A percentile compares a stretch with the other conserved stretches of the same genome.
phyloP scores from a whole-genome alignment of 2,797 vertebrate genomes.

The Alcedo quadribrachys region DNA sequence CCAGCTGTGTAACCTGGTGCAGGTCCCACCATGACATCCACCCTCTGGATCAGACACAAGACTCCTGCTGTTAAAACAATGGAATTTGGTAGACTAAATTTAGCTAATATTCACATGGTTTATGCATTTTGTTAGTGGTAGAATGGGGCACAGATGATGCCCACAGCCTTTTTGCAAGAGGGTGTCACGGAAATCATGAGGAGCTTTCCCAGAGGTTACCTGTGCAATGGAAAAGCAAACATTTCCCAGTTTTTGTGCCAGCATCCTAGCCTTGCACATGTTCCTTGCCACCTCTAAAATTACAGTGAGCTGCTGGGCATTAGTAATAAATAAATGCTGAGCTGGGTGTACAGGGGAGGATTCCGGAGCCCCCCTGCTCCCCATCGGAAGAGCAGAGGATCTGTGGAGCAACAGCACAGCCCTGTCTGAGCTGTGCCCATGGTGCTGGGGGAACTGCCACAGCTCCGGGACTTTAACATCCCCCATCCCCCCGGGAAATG shows the following conservation, averaged over 20 bases:
- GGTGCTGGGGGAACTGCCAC: neutral
- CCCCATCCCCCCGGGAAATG: neutral
- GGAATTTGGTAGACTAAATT: neutral
- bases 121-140: neutral
- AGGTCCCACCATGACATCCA: neutral
- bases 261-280: accelerated
- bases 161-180: neutral
- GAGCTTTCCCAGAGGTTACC: neutral
- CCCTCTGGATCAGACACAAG: neutral
- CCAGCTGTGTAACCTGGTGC: neutral
- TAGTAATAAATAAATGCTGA: neutral
- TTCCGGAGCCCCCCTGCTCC: neutral
- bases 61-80: neutral
- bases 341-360: neutral
- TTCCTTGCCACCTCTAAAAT: neutral
- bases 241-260: neutral
- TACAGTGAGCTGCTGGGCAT: neutral
- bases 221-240: neutral
- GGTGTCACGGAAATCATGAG: neutral
- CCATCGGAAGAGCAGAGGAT: accelerated
- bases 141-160: accelerated
- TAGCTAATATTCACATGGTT: neutral
- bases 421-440: neutral
- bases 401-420: neutral
- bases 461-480: neutral